Conservation (phyloP, 2,113 vertebrate species). For the Corythornis vintsioides region DNA sequence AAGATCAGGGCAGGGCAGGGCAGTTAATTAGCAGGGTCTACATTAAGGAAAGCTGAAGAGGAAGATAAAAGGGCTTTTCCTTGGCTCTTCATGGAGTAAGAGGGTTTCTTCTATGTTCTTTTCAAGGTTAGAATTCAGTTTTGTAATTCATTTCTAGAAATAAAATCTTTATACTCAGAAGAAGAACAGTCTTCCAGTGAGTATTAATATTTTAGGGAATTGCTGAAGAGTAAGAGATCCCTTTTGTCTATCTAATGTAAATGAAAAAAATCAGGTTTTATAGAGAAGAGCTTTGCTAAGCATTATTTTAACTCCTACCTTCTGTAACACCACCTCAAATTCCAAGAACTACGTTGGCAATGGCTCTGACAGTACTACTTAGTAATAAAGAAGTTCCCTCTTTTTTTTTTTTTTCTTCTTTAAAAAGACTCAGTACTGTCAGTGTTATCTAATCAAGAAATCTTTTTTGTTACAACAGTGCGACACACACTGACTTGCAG, state of each 20-base stretch:
- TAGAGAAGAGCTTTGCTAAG: background rate
- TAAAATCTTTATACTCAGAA: background rate
- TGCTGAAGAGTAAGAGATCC: background rate
- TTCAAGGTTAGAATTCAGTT: background rate
- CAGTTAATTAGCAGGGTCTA: background rate
- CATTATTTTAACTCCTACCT: background rate
- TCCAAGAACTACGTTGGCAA: background rate
- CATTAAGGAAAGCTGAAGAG: background rate
- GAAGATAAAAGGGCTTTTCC: background rate
- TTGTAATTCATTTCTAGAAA: background rate
- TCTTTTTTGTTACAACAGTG: background rate
- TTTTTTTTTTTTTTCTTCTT: background rate
- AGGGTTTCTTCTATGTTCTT: background rate
- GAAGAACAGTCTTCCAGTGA: background rate
- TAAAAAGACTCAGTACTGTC: background rate
- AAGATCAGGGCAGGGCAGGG: background rate
- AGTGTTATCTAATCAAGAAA: background rate
- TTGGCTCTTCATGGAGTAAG: fast-evolving
- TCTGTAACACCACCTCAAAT: background rate
- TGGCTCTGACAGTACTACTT: background rate
- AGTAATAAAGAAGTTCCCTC: background rate
- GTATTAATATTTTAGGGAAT: background rate
- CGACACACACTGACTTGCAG: background rate
- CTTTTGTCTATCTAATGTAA: background rate
- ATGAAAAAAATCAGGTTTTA: background rate